A percentile compares a stretch with the other conserved stretches of the same genome.
These are phyloP conservation scores for Sussaba pulchella DNA, from an alignment of 2,888 invertebrate species.

Conservation along the genomic window DNA sequence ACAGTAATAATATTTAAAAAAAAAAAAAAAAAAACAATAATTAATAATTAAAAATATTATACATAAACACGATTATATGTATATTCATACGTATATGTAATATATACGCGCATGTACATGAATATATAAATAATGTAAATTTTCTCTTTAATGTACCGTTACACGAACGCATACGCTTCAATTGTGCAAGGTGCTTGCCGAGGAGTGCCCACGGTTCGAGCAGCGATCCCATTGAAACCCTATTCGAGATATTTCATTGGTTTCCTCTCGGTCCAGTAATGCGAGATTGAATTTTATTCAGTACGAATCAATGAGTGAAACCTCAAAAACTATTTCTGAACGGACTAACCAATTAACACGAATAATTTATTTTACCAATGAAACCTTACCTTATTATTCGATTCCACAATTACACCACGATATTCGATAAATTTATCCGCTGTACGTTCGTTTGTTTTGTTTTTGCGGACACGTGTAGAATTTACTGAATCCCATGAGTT, in stretches of 20 bases:
- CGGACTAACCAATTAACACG: neutral
- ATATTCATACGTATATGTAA: conserved; percentile 49
- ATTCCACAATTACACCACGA: neutral
- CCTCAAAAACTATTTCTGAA: neutral
- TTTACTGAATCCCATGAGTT: neutral
- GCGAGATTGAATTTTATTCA: neutral
- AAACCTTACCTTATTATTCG: neutral
- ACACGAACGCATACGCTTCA: conserved; percentile 79
- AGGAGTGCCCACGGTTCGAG: conserved; percentile 68
- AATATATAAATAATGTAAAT: conserved; percentile 58
- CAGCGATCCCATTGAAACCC: conserved; percentile 50
- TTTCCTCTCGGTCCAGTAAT: neutral
- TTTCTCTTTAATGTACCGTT: conserved; percentile 74
- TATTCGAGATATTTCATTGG: neutral
- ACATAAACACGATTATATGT: conserved; percentile 3
- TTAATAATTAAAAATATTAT: conserved; percentile 53
- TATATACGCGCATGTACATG: neutral
- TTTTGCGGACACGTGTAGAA: too few species aligned
- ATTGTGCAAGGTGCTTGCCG: conserved; percentile 75
- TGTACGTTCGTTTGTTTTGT: neutral
- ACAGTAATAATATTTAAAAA: conserved; percentile 67
- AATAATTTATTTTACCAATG: neutral
- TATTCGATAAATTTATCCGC: neutral
- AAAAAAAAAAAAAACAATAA: conserved; percentile 69
- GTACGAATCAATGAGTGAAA: neutral